Evolutionary conservation across 2,113 vertebrate species (phyloP).

Genomic region (Formicarius rufipectus): DNA sequence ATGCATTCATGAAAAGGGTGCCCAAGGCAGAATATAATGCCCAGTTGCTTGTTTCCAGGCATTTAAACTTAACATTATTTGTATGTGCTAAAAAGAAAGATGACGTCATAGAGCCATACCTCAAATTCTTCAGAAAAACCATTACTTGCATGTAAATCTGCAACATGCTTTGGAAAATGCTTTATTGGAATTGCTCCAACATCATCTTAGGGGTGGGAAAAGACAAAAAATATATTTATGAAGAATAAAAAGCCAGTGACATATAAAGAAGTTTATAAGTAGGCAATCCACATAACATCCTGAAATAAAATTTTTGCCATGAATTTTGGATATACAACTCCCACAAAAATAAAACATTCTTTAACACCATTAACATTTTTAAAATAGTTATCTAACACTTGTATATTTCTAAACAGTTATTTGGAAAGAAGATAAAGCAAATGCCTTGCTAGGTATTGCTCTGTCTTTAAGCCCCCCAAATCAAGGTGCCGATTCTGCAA

Average conservation of each 20-base stretch:
- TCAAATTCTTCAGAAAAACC: conserved; percentile 94
- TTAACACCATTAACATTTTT: not conserved
- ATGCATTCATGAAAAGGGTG: not conserved
- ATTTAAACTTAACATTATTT: conserved; percentile 4
- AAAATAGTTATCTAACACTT: not conserved
- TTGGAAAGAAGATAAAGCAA: not conserved
- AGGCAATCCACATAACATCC: conserved; percentile 28
- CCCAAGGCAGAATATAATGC: not conserved
- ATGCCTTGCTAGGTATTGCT: not conserved
- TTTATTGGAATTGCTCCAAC: conserved; percentile 83
- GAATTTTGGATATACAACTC: not conserved
- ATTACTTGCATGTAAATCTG: conserved; percentile 86
- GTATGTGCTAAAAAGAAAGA: conserved; percentile 37
- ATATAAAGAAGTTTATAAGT: not conserved
- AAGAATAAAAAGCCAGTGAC: conserved; percentile 17
- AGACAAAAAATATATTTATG: conserved; percentile 51
- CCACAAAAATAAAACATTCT: not conserved
- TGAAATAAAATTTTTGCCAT: conserved; percentile 18
- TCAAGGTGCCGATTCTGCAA: not conserved
- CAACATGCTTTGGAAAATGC: conserved; percentile 91
- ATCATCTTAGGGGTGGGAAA: conserved; percentile 79
- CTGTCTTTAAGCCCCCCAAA: not conserved
- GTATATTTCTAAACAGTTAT: not conserved
- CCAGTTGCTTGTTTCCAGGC: not conserved
- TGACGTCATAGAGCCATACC: conserved; percentile 76